A percentile compares a stretch with the other conserved stretches of the same genome.
These are phyloP conservation scores for Drosophila sp. DNA, from an alignment of 1,140 invertebrate genomes.

Conservation along the genomic window DNA sequence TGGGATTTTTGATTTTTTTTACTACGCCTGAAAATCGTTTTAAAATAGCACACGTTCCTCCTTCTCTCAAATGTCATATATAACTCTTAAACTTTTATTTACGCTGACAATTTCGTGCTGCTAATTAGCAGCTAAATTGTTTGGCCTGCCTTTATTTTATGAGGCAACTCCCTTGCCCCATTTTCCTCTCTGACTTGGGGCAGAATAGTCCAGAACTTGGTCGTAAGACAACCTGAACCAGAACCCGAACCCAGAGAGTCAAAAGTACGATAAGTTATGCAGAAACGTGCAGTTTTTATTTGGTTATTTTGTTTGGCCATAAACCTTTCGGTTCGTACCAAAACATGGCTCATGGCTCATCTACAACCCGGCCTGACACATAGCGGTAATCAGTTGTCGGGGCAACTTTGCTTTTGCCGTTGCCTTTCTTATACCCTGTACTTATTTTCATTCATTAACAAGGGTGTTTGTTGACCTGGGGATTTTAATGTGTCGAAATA, in stretches of 20 bases:
- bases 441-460: neutral
- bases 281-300: slow-evolving; percentile 60
- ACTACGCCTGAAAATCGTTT: neutral
- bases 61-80: slow-evolving; percentile 1
- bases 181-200: neutral
- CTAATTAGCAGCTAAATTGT: slow-evolving; percentile 58
- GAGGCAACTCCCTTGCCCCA: neutral
- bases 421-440: slow-evolving; percentile 20
- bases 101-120: slow-evolving; percentile 50
- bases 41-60: slow-evolving; percentile 27
- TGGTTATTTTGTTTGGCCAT: slow-evolving; percentile 48
- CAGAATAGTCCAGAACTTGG: slow-evolving; percentile 35
- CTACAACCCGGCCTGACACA: slow-evolving; percentile 44
- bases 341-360: slow-evolving; percentile 35
- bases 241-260: slow-evolving; percentile 3
- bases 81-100: slow-evolving; percentile 40
- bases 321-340: slow-evolving; percentile 41
- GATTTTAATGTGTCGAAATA: too few relatives aligned
- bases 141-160: slow-evolving; percentile 41
- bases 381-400: slow-evolving; percentile 43
- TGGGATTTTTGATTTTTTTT: too few relatives aligned
- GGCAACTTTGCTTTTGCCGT: slow-evolving; percentile 14
- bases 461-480: too few relatives aligned
- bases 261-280: slow-evolving; percentile 56
- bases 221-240: slow-evolving; percentile 1